These are phyloP conservation scores for Cyclophora albipunctata DNA, from an alignment of 2,888 invertebrate genomes.

Conservation along the genomic window DNA sequence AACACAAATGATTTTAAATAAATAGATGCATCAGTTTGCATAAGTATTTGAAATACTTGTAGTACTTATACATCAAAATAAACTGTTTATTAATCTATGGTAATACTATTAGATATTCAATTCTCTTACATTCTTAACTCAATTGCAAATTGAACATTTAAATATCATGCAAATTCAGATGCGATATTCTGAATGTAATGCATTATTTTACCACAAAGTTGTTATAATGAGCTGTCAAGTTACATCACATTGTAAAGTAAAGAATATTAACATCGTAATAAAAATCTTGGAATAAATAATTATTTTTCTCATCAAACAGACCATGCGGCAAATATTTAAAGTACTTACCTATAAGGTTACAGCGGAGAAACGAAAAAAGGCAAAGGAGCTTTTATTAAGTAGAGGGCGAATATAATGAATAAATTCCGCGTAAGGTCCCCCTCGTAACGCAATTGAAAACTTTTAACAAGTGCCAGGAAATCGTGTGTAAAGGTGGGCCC, in stretches of 20 bases:
- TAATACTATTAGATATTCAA: too few species aligned
- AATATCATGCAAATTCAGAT: too few species aligned
- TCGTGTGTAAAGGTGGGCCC: slow-evolving; percentile 72
- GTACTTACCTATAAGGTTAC: slow-evolving; percentile 58
- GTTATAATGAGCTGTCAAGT: slow-evolving; percentile 13
- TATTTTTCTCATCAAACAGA: slow-evolving; percentile 61
- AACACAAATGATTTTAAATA: too few species aligned
- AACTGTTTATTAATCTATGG: too few species aligned
- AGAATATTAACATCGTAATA: slow-evolving; percentile 41
- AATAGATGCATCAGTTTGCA: too few species aligned
- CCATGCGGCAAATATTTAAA: slow-evolving; percentile 70
- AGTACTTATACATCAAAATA: too few species aligned
- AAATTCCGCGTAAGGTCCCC: slow-evolving; percentile 67
- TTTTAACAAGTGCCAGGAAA: slow-evolving; percentile 74
- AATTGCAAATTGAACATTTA: too few species aligned
- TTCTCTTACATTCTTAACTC: too few species aligned
- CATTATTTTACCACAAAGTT: background rate
- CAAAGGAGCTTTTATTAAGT: slow-evolving; percentile 67
- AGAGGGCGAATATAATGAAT: slow-evolving; percentile 69
- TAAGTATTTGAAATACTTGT: too few species aligned
- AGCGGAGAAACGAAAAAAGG: slow-evolving; percentile 53
- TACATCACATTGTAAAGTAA: slow-evolving; percentile 25
- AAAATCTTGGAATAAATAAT: slow-evolving; percentile 59
- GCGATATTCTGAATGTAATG: background rate
- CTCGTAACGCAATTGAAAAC: slow-evolving; percentile 74